Base-by-base conservation (phyloP, 2,888 invertebrate genomes). In the Frankliniella fusca region DNA sequence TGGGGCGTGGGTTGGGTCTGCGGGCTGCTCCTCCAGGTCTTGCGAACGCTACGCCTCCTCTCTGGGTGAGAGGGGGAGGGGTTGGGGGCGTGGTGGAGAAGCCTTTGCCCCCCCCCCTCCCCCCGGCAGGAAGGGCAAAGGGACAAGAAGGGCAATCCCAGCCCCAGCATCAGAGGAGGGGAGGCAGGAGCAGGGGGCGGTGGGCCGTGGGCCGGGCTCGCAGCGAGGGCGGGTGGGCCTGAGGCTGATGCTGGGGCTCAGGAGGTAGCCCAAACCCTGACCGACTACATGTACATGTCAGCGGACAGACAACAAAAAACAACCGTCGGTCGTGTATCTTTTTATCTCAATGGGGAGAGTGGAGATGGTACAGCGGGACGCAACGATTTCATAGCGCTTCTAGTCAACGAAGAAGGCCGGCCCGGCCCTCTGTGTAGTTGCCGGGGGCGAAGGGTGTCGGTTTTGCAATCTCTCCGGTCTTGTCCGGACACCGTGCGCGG, bases 81-180 rank as follows among this genome's bases (percentile, higher is more conserved):
- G 38, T 2, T 3, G 38, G 38, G 38, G 5, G 38, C 12, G 54
- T 15, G 54, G 54, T 18, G 54, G 54, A 18, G 54, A 9, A 18
- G 54, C 61, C 61, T 18, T n/a, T 15, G 7, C 61, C 11, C 15
- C 54, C 54, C 10, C 54, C 54, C 54, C 7, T 12, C 7, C 54
- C 54, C 61, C 61, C 61, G 61, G 61, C 38, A 38, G 61, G 61
- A 61, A 15, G 61, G 61, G 20, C 61, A 61, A 61, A 61, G 61
- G 61, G 70, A n/a, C n/a, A 23, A 27, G 70, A 27, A 11, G 23
- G 70, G 70, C 70, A 76, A 76, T 76, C 70, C 70, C 70, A 76
- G 70, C 70, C 70, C 70, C 70, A 76, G 70, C 70, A 76, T 76
- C 70, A 76, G 70, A 5, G 38, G 3, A n/a, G 61, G 61, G 54